A percentile compares a stretch with the other conserved stretches of the same genome.
These are phyloP conservation scores for Calidris pygmaea DNA, from an alignment of 2,113 vertebrate species.

Conservation along the genomic window DNA sequence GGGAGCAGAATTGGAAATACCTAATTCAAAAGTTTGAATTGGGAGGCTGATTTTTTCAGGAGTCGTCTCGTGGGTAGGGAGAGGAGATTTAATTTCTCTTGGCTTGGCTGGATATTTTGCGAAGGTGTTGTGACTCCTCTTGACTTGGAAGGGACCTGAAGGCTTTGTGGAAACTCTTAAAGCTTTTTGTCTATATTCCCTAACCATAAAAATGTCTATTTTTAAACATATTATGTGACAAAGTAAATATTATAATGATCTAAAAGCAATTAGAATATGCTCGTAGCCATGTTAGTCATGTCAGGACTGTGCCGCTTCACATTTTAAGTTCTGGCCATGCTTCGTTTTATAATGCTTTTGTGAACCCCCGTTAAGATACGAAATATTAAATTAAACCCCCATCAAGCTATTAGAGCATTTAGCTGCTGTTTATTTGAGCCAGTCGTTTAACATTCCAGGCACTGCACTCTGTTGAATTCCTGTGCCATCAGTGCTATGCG, in stretches of 20 bases:
- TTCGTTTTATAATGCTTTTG: neutral
- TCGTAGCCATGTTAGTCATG: accelerated
- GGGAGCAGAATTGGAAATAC: neutral
- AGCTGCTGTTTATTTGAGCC: neutral
- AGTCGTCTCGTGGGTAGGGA: neutral
- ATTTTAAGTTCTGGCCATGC: neutral
- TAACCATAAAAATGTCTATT: neutral
- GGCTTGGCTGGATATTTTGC: too few species aligned
- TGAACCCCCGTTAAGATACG: neutral
- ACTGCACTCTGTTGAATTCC: accelerated
- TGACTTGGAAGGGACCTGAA: too few species aligned
- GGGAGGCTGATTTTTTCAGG: neutral
- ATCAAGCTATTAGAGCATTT: neutral
- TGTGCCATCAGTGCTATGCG: accelerated
- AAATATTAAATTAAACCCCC: neutral
- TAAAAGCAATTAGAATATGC: neutral
- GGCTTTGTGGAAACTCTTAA: neutral
- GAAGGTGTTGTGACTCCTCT: too few species aligned
- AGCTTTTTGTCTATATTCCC: neutral
- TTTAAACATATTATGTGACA: neutral
- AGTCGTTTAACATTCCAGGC: accelerated
- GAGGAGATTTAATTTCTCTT: too few species aligned
- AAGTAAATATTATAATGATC: neutral
- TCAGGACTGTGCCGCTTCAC: neutral
- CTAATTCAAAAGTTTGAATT: too few species aligned